These are phyloP conservation scores for Celastrina argiolus DNA, from an alignment of 2,888 invertebrate genomes.

Conservation along the genomic window DNA sequence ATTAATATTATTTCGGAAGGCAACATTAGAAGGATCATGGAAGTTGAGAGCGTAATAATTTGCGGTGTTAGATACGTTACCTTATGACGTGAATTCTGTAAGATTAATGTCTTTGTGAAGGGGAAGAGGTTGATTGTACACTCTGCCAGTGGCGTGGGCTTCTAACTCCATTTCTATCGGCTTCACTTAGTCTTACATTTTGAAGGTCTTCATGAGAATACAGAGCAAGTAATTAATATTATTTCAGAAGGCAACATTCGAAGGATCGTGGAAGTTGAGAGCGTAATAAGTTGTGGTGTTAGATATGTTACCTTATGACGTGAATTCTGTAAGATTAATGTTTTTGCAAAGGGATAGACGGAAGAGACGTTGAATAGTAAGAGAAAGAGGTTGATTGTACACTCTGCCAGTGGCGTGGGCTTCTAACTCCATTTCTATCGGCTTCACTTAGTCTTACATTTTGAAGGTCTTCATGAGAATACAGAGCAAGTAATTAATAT, in stretches of 20 bases:
- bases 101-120: not conserved
- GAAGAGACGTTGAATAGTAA: too few relatives aligned
- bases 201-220: too few relatives aligned
- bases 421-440: too few relatives aligned
- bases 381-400: not conserved
- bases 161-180: too few relatives aligned
- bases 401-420: too few relatives aligned
- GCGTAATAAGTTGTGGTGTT: not conserved
- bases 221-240: constrained; percentile 14
- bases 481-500: constrained; percentile 14
- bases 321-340: not conserved
- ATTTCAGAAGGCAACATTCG: constrained; percentile 12
- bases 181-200: too few relatives aligned
- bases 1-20: constrained; percentile 20
- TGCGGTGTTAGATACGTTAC: not conserved
- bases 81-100: not conserved
- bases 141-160: too few relatives aligned
- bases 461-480: too few relatives aligned
- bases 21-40: constrained; percentile 10
- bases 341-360: not conserved
- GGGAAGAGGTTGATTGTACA: not conserved
- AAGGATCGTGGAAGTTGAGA: constrained; percentile 3
- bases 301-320: not conserved
- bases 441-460: too few relatives aligned
- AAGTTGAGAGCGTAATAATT: not conserved